Percentiles rank a stretch among this genome's conserved stretches.
Conservation (phyloP, 1,140 invertebrate genomes). For the Trichonephila clavata region DNA sequence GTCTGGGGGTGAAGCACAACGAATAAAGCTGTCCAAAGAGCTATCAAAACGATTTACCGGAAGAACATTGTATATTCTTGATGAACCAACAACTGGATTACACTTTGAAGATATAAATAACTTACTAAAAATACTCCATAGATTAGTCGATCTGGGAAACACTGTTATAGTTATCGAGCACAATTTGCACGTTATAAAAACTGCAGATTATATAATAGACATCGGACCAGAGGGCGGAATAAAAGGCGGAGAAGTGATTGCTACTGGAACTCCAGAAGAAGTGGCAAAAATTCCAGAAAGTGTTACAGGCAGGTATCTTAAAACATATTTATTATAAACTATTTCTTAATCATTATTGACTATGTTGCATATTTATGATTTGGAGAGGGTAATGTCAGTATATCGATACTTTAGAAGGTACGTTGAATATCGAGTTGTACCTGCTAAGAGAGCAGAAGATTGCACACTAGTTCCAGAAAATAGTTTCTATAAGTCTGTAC, state of each 20-base stretch:
- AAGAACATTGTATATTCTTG: neutral
- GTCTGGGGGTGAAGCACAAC: neutral
- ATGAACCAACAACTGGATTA: slow-evolving; percentile 79
- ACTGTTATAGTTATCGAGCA: slow-evolving; percentile 80
- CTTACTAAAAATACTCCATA: slow-evolving; percentile 78
- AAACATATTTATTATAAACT: too few relatives aligned
- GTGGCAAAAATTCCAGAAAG: neutral
- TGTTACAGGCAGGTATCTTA: neutral
- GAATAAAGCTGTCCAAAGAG: neutral
- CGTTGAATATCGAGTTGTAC: too few relatives aligned
- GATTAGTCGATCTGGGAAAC: slow-evolving; percentile 79
- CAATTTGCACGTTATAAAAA: slow-evolving; percentile 78
- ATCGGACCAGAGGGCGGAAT: slow-evolving; percentile 79
- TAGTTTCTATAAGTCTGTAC: too few relatives aligned
- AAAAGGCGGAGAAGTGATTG: slow-evolving; percentile 78
- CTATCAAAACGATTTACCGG: too few relatives aligned
- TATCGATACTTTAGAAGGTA: too few relatives aligned
- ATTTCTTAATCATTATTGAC: too few relatives aligned
- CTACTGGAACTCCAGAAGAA: slow-evolving; percentile 76
- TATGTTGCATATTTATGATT: too few relatives aligned
- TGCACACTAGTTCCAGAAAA: too few relatives aligned
- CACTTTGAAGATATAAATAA: slow-evolving; percentile 79
- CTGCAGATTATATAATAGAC: slow-evolving; percentile 79
- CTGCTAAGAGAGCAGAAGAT: too few relatives aligned
- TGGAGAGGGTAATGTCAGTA: too few relatives aligned